Evolutionary conservation across 1,140 invertebrate genomes (phyloP), one percentile per base, ranked within the genome.

Genomic region (Brachionus rubens): DNA sequence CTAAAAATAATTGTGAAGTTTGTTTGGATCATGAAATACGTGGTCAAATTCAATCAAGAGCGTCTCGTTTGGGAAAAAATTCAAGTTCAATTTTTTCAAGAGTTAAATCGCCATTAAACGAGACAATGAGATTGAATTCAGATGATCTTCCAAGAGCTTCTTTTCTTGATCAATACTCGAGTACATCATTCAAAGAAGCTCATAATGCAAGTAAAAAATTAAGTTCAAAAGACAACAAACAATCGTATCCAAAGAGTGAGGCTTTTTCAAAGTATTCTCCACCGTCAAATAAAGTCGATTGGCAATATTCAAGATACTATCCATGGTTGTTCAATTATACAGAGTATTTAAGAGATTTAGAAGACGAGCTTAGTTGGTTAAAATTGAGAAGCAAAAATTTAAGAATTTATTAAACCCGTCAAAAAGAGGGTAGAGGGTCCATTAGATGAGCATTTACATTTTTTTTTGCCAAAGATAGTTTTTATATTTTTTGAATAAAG

Each of bases 271-370:
- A 40, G 7, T 72, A 72, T 54, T 21, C 68, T 3, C 68, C 68
- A 10, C 65, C 65, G 21, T 16, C 24, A 24, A 40, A 50, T 48
- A 65, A n/a, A 65, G 14, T 50, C 30, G 68, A 72, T 50, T 72
- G 68, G 68, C 43, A 54, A 33, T 72, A 72, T 54, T 33, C 68
- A 16, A 21, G 68, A 48, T 72, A 72, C 24, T 72, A 72, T 41
- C 68, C 68, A 41, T 72, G 68, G 68, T 54, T 72, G 16, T 72
- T 72, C 30, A 54, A 54, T 33, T 72, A 72, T 19, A 48, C 46
- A 16, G 68, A 72, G 14, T 72, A 72, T 54, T 24, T 72, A 30
- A 72, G 68, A 50, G 24, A 72, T 33, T 54, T 72, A 19, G 68
- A 72, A 50, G 68, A 72, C 19, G 68, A 72, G 6, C 24, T 72